phyloP scores from a whole-genome alignment of 2,113 vertebrate species.

The Tachycineta bicolor region DNA sequence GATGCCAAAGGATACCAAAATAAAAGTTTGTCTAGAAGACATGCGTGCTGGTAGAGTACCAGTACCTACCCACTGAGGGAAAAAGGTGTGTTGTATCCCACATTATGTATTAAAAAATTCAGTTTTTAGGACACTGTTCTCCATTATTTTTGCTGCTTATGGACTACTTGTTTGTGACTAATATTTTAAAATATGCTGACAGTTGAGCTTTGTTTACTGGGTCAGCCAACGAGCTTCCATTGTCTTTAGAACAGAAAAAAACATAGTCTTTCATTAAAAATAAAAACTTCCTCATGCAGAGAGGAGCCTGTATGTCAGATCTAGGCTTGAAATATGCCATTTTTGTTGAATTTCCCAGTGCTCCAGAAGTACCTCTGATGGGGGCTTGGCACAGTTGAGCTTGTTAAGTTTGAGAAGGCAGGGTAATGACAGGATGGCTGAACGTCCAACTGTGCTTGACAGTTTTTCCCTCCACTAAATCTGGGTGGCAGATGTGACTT shows the following conservation, averaged over 20 bases:
- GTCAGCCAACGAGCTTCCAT: constrained; percentile 23
- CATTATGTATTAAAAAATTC: not conserved
- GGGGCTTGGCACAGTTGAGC: constrained; percentile 8
- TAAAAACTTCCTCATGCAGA: constrained; percentile 35
- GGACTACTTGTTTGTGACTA: not conserved
- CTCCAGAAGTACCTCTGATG: constrained; percentile 4
- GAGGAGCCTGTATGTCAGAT: constrained; percentile 7
- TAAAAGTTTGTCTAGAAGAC: not conserved
- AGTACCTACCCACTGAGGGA: not conserved
- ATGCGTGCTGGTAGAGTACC: not conserved
- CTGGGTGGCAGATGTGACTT: constrained; percentile 56
- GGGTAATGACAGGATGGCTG: constrained; percentile 46
- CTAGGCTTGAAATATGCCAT: constrained; percentile 1
- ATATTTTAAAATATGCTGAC: constrained; percentile 41
- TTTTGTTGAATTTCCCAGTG: constrained; percentile 28
- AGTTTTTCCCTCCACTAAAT: constrained; percentile 27
- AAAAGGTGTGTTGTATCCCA: not conserved
- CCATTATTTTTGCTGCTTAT: constrained; percentile 5
- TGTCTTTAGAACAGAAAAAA: constrained; percentile 41
- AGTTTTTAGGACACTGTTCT: not conserved
- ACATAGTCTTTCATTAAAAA: not conserved
- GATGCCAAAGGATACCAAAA: not conserved
- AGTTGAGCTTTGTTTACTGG: constrained; percentile 45
- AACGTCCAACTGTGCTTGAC: constrained; percentile 31
- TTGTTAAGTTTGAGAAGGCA: constrained; percentile 32